Percentiles rank a stretch among this genome's conserved stretches.
Evolutionary conservation across 1,140 invertebrate genomes (phyloP).

Genomic region (Thaumatotibia leucotreta): DNA sequence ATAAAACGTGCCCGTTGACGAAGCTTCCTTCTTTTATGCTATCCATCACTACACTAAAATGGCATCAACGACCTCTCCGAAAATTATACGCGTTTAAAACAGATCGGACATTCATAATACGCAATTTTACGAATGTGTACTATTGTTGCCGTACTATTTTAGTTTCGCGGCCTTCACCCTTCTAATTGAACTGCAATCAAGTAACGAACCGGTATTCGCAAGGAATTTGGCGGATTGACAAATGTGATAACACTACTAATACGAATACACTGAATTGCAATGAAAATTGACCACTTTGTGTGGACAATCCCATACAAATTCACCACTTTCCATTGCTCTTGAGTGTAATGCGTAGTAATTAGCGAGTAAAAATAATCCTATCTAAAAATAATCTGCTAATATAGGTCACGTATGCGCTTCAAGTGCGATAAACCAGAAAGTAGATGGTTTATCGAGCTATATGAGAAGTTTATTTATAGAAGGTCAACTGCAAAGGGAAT

Average conservation of each 20-base stretch:
- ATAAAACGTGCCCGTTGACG: background rate
- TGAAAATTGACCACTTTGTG: too few relatives aligned
- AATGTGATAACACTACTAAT: background rate
- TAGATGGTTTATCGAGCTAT: background rate
- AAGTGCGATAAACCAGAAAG: background rate
- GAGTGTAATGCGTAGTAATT: background rate
- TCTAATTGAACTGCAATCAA: constrained; percentile 5
- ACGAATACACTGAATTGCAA: too few relatives aligned
- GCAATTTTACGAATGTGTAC: background rate
- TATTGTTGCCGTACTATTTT: background rate
- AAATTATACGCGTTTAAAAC: background rate
- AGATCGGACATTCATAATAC: background rate
- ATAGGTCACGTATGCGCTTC: background rate
- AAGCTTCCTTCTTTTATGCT: background rate
- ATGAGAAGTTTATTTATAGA: constrained; percentile 1
- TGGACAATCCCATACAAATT: too few relatives aligned
- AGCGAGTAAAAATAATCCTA: background rate
- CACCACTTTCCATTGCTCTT: too few relatives aligned
- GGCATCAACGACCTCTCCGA: background rate
- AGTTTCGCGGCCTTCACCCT: background rate
- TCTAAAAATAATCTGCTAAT: background rate
- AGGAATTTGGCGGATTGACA: constrained; percentile 3
- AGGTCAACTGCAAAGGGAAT: background rate
- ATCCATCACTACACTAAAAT: background rate
- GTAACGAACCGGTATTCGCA: background rate